phyloP scores from a whole-genome alignment of 2,888 invertebrate species.

The Chymomyza caudatula region DNA sequence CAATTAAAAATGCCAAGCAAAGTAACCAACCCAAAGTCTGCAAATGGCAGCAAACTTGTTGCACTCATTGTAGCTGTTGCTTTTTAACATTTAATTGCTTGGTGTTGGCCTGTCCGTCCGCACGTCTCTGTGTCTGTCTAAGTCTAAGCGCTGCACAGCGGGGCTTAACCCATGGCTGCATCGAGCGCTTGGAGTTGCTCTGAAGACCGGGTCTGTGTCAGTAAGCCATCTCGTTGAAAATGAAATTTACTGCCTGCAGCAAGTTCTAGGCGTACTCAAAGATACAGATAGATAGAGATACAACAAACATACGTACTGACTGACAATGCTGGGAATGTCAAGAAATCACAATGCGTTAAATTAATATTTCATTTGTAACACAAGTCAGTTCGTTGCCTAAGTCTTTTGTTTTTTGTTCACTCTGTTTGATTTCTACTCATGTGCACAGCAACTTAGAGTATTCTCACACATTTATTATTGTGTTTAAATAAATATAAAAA shows the following conservation, averaged over 20 bases:
- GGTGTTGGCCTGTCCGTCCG: background rate
- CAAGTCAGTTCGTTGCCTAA: constrained; percentile 57
- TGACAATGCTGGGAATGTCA: constrained; percentile 62
- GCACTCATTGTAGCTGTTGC: constrained; percentile 21
- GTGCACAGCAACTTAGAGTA: constrained; percentile 1
- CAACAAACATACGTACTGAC: background rate
- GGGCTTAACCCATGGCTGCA: constrained; percentile 31
- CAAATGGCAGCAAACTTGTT: constrained; percentile 22
- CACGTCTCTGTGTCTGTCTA: constrained; percentile 2
- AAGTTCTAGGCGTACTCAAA: constrained; percentile 32
- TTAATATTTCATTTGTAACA: constrained; percentile 34
- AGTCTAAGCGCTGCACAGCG: constrained; percentile 5
- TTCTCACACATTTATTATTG: constrained; percentile 58
- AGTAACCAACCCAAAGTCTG: constrained; percentile 19
- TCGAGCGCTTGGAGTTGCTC: constrained; percentile 22
- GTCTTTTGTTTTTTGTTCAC: constrained; percentile 57
- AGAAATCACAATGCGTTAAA: constrained; percentile 59
- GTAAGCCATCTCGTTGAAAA: constrained; percentile 33
- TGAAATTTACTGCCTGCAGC: background rate
- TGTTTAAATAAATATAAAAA: constrained; percentile 56
- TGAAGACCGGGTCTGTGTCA: background rate
- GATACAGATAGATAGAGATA: background rate
- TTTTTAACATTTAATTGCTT: constrained; percentile 36
- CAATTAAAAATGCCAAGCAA: constrained; percentile 46
- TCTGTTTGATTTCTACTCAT: constrained; percentile 43